These are phyloP conservation scores for Orgyia antiqua DNA, from an alignment of 2,888 invertebrate species.

Conservation along the genomic window DNA sequence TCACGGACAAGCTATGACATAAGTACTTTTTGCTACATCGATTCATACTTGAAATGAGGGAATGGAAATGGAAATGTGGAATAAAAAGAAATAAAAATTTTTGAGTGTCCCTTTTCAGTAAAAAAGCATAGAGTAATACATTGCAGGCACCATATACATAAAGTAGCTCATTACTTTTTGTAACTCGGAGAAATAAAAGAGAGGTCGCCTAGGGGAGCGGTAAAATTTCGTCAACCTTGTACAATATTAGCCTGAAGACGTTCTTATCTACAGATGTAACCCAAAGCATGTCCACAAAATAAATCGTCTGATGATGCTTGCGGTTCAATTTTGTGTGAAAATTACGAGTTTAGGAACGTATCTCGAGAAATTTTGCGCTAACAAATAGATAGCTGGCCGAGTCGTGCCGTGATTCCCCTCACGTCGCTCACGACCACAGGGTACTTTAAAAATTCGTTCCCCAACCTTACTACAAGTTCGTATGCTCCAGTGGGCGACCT, in stretches of 20 bases:
- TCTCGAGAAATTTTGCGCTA: conserved; percentile 30
- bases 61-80: too few species aligned
- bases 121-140: conserved; percentile 44
- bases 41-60: too few species aligned
- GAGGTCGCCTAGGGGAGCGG: conserved; percentile 41
- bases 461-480: conserved; percentile 31
- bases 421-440: conserved; percentile 46
- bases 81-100: too few species aligned
- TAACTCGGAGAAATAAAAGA: conserved; percentile 56
- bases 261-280: conserved; percentile 47
- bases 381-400: conserved; percentile 37
- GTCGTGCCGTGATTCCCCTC: conserved; percentile 48
- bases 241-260: conserved; percentile 39
- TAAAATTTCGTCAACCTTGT: conserved; percentile 46
- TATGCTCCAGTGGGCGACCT: conserved; percentile 24
- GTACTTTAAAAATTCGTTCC: conserved; percentile 49
- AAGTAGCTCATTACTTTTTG: conserved; percentile 67
- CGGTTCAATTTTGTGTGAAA: conserved; percentile 64
- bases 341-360: conserved; percentile 42
- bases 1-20: too few species aligned
- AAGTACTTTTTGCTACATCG: too few species aligned
- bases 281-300: conserved; percentile 53
- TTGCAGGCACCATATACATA: conserved; percentile 46
- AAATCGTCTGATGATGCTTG: conserved; percentile 52
- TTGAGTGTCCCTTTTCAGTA: conserved; percentile 24